These are phyloP conservation scores for Pristionchus fissidentatus DNA, from an alignment of 2,888 invertebrate species.

Conservation along the genomic window DNA sequence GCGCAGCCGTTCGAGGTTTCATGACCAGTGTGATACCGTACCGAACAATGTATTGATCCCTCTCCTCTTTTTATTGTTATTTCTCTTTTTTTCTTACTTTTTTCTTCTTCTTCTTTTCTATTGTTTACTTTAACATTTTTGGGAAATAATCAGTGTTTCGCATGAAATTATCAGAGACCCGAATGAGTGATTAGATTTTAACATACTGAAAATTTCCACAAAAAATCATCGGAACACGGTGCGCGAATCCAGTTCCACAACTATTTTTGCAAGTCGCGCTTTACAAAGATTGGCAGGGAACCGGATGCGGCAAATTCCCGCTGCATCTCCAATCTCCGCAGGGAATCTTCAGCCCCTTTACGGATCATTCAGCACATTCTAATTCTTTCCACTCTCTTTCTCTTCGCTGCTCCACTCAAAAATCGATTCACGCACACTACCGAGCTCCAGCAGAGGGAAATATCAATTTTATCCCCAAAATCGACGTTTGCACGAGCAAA, in stretches of 20 bases:
- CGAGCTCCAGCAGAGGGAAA: not conserved
- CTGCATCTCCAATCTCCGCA: conserved; percentile 14
- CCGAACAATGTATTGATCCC: not conserved
- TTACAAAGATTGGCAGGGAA: not conserved
- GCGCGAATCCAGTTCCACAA: not conserved
- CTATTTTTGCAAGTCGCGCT: not conserved
- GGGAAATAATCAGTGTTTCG: no score
- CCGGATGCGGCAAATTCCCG: no score
- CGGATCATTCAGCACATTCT: not conserved
- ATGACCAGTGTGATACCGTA: not conserved
- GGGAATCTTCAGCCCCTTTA: conserved; percentile 6
- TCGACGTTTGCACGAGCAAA: no score
- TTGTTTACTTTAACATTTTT: no score
- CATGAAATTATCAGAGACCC: no score
- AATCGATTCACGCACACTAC: conserved; percentile 3
- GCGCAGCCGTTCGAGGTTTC: not conserved
- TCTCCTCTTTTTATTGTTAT: no score
- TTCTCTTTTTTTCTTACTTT: no score
- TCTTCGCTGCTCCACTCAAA: not conserved
- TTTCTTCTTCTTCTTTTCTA: no score
- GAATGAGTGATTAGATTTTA: no score
- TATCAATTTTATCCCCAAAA: not conserved
- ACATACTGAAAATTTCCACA: no score
- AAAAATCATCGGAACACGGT: not conserved
- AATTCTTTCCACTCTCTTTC: not conserved